Conservation (phyloP, 2,797 vertebrate genomes). For the Cirrhinus molitorella region DNA sequence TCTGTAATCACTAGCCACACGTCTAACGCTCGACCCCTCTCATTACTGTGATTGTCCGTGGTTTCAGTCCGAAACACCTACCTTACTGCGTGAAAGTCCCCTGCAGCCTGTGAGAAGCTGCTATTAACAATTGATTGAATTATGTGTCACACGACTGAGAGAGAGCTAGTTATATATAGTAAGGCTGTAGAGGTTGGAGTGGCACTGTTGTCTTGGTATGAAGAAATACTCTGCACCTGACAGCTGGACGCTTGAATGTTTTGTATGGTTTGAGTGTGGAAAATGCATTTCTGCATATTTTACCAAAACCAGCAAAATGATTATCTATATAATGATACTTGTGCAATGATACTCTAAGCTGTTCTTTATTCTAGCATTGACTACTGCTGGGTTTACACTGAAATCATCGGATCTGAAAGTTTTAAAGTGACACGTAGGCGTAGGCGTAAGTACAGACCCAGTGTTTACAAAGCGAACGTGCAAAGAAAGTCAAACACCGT, state of each 20-base stretch:
- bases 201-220: slow-evolving; percentile 40
- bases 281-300: neutral
- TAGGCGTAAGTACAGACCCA: too few relatives aligned
- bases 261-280: neutral
- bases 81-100: neutral
- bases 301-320: neutral
- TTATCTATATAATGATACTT: neutral
- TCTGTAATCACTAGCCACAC: slow-evolving; percentile 36
- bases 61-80: neutral
- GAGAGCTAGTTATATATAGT: slow-evolving; percentile 36
- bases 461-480: too few relatives aligned
- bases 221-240: slow-evolving; percentile 53
- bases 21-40: slow-evolving; percentile 12
- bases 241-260: neutral
- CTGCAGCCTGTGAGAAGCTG: neutral
- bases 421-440: too few relatives aligned
- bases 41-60: slow-evolving; percentile 21
- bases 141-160: neutral
- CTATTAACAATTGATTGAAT: slow-evolving; percentile 42
- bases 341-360: neutral
- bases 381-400: neutral
- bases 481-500: too few relatives aligned
- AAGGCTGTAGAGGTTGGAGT: slow-evolving; percentile 29
- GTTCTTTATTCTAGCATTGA: neutral
- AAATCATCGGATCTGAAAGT: neutral